Evolutionary conservation across 2,113 vertebrate genomes (phyloP).

Genomic region (Cardinalis cardinalis): DNA sequence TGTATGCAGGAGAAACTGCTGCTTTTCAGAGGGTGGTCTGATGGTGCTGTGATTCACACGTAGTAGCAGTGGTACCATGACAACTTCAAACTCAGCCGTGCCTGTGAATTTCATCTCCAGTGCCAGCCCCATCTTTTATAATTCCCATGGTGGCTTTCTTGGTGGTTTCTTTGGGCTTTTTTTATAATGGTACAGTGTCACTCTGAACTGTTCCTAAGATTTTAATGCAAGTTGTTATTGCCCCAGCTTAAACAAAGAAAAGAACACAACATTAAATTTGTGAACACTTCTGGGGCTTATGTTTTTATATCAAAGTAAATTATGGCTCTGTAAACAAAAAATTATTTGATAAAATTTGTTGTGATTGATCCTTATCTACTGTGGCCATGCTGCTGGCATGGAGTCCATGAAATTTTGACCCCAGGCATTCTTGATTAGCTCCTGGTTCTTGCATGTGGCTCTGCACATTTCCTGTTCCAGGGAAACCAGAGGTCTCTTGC

Average conservation of each 20-base stretch:
- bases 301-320: neutral
- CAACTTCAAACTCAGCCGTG: neutral
- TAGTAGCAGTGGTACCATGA: conserved; percentile 29
- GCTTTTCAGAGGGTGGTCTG: neutral
- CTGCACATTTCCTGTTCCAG: neutral
- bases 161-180: neutral
- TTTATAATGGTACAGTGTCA: neutral
- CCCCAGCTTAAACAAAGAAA: neutral
- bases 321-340: neutral
- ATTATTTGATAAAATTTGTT: neutral
- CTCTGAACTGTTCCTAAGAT: neutral
- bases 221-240: neutral
- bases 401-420: neutral
- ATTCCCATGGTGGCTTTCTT: neutral
- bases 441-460: neutral
- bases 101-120: neutral
- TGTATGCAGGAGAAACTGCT: neutral
- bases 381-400: fast-evolving
- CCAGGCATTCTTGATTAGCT: neutral
- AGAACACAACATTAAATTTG: neutral
- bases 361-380: neutral
- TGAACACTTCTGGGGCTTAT: neutral
- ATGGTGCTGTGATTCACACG: neutral
- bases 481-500: neutral
- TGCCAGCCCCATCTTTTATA: neutral